phyloP scores from a whole-genome alignment of 2,797 vertebrate species.

The Sebastes iracundus region DNA sequence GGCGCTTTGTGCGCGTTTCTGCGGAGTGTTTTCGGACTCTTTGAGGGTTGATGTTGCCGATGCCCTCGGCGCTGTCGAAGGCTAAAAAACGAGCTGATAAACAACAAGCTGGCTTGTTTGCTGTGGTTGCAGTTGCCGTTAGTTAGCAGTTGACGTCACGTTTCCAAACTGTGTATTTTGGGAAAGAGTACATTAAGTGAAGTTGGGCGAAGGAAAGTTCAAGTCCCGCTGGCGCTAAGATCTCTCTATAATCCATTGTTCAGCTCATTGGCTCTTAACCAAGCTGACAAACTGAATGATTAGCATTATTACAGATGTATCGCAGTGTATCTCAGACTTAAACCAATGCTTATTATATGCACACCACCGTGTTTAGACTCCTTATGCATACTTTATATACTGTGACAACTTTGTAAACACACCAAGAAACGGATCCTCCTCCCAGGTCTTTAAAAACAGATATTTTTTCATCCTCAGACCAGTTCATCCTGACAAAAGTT shows the following conservation, averaged over 20 bases:
- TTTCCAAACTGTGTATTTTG: constrained; percentile 42
- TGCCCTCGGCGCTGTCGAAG: constrained; percentile 43
- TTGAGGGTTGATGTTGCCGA: constrained; percentile 39
- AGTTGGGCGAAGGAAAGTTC: constrained; percentile 27
- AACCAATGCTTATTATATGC: not conserved
- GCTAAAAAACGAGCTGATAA: constrained; percentile 39
- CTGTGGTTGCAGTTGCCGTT: constrained; percentile 32
- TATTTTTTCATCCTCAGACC: constrained; percentile 1
- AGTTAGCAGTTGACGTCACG: constrained; percentile 27
- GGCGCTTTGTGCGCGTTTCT: constrained; percentile 52
- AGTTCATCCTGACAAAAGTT: constrained; percentile 30
- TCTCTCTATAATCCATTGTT: not conserved
- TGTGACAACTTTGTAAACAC: constrained; percentile 3
- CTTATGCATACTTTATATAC: not conserved
- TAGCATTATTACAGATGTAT: not conserved
- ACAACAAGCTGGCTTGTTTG: constrained; percentile 66
- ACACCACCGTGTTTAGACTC: not conserved
- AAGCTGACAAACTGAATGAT: not conserved
- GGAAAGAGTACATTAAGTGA: constrained; percentile 18
- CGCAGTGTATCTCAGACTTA: not conserved
- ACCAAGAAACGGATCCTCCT: constrained; percentile 11
- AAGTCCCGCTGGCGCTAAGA: not conserved
- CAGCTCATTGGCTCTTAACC: not conserved
- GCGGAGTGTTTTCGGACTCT: constrained; percentile 24
- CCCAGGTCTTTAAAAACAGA: not conserved